These are phyloP conservation scores for Hippocampus kuda DNA, from an alignment of 2,797 vertebrate species.

Conservation along the genomic window DNA sequence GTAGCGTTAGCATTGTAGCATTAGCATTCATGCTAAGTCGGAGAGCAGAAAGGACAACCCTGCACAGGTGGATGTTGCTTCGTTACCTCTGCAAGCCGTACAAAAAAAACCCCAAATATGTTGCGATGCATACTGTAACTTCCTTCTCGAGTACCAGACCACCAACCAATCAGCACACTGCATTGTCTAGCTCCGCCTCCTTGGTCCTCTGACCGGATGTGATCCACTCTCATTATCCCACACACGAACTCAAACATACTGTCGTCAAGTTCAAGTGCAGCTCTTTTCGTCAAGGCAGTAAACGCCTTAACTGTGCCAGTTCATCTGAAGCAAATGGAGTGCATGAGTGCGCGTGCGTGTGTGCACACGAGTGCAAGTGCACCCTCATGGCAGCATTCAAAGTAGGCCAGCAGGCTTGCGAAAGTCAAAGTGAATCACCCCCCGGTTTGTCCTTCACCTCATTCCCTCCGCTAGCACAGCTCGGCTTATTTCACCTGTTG, in stretches of 20 bases:
- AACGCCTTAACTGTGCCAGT: background rate
- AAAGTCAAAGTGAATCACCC: background rate
- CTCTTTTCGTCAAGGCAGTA: background rate
- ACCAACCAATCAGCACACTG: too few relatives aligned
- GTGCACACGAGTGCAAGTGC: background rate
- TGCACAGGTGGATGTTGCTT: background rate
- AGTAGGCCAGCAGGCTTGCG: background rate
- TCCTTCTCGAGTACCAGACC: too few relatives aligned
- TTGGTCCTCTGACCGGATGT: too few relatives aligned
- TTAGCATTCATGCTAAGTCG: background rate
- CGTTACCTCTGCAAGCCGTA: background rate
- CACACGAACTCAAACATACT: background rate
- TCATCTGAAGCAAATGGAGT: background rate
- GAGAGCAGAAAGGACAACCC: background rate
- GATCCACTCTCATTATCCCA: too few relatives aligned
- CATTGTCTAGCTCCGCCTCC: too few relatives aligned
- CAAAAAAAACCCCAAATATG: too few relatives aligned
- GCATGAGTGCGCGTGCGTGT: background rate
- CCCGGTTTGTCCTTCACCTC: slow-evolving; percentile 3
- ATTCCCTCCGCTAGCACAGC: background rate
- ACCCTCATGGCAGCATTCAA: background rate
- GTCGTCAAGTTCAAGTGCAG: background rate
- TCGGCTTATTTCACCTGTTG: background rate
- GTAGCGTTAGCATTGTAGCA: too few relatives aligned
- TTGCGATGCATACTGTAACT: too few relatives aligned